Evolutionary conservation across 2,113 vertebrate genomes (phyloP).

Genomic region (Epinephelus cyanopodus): DNA sequence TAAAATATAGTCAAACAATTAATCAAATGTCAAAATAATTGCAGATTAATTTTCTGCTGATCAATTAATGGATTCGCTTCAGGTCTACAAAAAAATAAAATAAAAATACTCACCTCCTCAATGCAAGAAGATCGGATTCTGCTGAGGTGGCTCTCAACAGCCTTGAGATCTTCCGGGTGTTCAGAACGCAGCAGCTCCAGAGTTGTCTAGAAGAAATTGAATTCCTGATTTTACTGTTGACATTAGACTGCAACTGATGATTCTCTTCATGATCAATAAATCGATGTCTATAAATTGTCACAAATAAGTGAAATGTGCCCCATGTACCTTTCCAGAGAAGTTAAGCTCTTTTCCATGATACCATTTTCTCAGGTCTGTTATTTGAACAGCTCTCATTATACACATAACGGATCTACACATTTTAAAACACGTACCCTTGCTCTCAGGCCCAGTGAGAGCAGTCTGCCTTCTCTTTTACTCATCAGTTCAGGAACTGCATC

Average conservation of each 20-base stretch:
- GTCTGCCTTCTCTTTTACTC: slow-evolving; percentile 86
- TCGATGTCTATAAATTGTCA: too few species aligned
- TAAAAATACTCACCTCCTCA: slow-evolving; percentile 73
- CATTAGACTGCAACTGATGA: too few species aligned
- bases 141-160: slow-evolving; percentile 82
- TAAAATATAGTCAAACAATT: too few species aligned
- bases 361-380: neutral
- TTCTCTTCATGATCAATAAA: too few species aligned
- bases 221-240: neutral
- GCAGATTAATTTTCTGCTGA: too few species aligned
- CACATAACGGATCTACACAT: neutral
- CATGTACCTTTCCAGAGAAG: too few species aligned
- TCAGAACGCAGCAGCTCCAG: slow-evolving; percentile 83
- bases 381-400: neutral
- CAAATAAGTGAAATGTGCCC: too few species aligned
- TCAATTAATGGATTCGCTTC: neutral
- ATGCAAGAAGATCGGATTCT: slow-evolving; percentile 79
- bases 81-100: neutral
- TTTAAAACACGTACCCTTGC: slow-evolving; percentile 84
- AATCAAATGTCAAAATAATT: neutral
- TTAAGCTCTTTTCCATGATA: fast-evolving
- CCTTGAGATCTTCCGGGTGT: slow-evolving; percentile 82
- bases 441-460: slow-evolving; percentile 88
- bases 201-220: slow-evolving; percentile 70
- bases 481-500: slow-evolving; percentile 87